phyloP scores from a whole-genome alignment of 2,113 vertebrate genomes.

The Ciconia boyciana region DNA sequence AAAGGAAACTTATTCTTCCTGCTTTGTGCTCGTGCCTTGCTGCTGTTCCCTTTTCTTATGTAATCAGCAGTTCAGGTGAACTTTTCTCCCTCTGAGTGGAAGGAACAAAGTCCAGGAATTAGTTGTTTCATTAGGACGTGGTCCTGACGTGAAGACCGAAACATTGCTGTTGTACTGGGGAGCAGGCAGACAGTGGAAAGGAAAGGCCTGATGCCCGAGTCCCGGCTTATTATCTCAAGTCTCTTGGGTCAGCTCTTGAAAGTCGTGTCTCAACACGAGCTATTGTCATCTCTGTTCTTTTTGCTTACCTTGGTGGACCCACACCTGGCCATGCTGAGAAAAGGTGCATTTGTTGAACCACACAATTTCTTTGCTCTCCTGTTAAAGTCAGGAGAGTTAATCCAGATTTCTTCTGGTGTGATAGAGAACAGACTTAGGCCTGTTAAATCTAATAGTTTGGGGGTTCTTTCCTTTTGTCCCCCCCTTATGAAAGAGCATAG shows the following conservation, averaged over 20 bases:
- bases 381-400: neutral
- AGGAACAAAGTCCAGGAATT: neutral
- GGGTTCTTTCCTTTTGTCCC: rapidly evolving
- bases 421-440: neutral
- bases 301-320: too few relatives aligned
- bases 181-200: neutral
- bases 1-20: neutral
- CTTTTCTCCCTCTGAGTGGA: neutral
- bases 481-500: neutral
- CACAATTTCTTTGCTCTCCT: neutral
- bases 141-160: neutral
- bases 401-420: neutral
- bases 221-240: neutral
- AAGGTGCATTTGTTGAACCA: neutral
- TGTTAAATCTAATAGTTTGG: neutral
- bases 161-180: rapidly evolving
- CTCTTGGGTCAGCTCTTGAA: neutral
- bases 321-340: neutral
- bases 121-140: neutral
- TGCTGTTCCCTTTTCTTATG: neutral
- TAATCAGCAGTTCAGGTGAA: neutral
- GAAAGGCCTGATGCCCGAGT: neutral
- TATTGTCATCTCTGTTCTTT: neutral
- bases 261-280: neutral
- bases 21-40: rapidly evolving